Conservation (phyloP, 1,140 invertebrate genomes). For the Lucilia cuprina region DNA sequence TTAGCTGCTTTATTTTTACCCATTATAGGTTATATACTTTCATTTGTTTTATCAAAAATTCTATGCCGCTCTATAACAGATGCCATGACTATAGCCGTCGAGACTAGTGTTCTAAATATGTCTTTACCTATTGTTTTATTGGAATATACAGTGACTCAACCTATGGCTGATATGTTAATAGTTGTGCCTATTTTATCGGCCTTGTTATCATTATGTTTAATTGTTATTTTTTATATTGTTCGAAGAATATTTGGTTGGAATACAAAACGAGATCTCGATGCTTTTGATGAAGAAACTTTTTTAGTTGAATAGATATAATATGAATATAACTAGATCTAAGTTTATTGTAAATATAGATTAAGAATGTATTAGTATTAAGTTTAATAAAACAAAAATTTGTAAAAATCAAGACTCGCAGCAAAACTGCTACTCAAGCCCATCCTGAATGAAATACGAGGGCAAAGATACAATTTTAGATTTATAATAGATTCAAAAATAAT, state of each 20-base stretch:
- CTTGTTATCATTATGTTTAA: slow-evolving; percentile 42
- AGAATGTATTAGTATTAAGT: too few species aligned
- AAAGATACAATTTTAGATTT: too few species aligned
- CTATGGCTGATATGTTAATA: slow-evolving; percentile 45
- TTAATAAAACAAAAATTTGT: too few species aligned
- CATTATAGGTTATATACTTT: slow-evolving; percentile 42
- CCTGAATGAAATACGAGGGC: too few species aligned
- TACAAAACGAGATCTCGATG: slow-evolving; percentile 41
- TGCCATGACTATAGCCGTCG: slow-evolving; percentile 45
- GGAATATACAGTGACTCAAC: slow-evolving; percentile 46
- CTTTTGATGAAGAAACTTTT: slow-evolving; percentile 43
- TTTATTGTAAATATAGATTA: too few species aligned
- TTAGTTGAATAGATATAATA: not conserved
- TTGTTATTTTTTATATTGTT: slow-evolving; percentile 43
- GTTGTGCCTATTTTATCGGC: slow-evolving; percentile 47
- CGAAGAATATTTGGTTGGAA: slow-evolving; percentile 46
- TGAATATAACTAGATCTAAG: too few species aligned
- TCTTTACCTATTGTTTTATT: slow-evolving; percentile 48
- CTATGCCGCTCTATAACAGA: slow-evolving; percentile 47
- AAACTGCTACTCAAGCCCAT: too few species aligned
- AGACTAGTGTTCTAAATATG: slow-evolving; percentile 50
- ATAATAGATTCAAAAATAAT: too few species aligned
- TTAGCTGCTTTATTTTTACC: slow-evolving; percentile 45
- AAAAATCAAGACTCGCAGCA: too few species aligned
- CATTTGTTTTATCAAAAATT: slow-evolving; percentile 44